phyloP scores from a whole-genome alignment of 2,113 vertebrate genomes.

The Myotis davidii region DNA sequence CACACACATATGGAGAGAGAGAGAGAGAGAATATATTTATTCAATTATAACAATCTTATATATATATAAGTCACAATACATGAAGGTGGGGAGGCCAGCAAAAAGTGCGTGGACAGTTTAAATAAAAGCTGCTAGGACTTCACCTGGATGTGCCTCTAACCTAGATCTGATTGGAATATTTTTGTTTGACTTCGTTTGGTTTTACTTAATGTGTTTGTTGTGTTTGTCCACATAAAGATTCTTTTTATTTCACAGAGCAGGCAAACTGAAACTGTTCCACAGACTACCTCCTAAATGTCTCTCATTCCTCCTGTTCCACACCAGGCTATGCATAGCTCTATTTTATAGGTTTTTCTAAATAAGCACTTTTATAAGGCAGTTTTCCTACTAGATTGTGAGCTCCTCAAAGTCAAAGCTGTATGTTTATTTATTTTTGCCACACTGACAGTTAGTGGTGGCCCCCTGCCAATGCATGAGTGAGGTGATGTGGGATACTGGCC shows the following conservation, averaged over 20 bases:
- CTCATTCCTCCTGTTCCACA: not conserved
- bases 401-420: not conserved
- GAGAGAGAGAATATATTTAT: not conserved
- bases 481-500: not conserved
- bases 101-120: not conserved
- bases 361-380: not conserved
- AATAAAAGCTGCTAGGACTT: too few species aligned
- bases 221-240: not conserved
- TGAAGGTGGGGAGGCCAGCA: not conserved
- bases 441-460: not conserved
- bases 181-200: not conserved
- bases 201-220: not conserved
- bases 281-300: not conserved
- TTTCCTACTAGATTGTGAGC: not conserved
- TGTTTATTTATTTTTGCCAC: constrained; percentile 3
- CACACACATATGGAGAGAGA: not conserved
- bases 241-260: not conserved
- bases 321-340: not conserved
- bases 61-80: too few species aligned
- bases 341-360: not conserved
- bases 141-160: accelerated
- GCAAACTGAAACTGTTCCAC: not conserved
- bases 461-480: too few species aligned
- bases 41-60: not conserved
- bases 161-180: not conserved